These are phyloP conservation scores for Drosophila arawakana DNA, from an alignment of 1,140 invertebrate species.

Conservation along the genomic window DNA sequence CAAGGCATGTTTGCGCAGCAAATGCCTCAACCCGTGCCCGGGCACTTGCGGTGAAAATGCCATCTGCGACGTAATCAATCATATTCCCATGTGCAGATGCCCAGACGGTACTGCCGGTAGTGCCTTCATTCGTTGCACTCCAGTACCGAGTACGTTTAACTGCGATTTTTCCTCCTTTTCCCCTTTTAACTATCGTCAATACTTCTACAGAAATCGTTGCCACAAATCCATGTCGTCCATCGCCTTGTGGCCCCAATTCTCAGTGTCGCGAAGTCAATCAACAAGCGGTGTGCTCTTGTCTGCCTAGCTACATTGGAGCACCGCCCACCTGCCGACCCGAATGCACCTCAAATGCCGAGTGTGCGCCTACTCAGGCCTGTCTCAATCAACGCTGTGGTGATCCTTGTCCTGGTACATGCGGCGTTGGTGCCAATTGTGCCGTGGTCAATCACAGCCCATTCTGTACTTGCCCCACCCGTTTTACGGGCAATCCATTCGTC, in stretches of 20 bases:
- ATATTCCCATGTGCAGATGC: conserved; percentile 91
- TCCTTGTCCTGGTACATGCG: conserved; percentile 92
- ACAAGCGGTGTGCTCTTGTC: conserved; percentile 89
- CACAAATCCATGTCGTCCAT: conserved; percentile 89
- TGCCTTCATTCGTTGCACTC: conserved; percentile 85
- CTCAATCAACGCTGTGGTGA: conserved; percentile 89
- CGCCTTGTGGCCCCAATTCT: conserved; percentile 93
- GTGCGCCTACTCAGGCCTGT: conserved; percentile 88
- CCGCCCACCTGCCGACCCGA: conserved; percentile 90
- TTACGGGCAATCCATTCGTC: conserved; percentile 92
- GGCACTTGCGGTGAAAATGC: conserved; percentile 92
- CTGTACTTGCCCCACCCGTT: conserved; percentile 90
- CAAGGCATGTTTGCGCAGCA: conserved; percentile 91
- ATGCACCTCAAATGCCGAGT: conserved; percentile 90
- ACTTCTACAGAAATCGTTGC: conserved; percentile 84
- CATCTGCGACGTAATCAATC: conserved; percentile 91
- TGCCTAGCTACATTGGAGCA: conserved; percentile 87
- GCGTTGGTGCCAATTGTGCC: conserved; percentile 89
- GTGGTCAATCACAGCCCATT: conserved; percentile 93
- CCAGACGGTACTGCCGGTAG: conserved; percentile 90
- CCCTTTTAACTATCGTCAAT: conserved; percentile 85
- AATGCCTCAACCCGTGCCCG: conserved; percentile 92
- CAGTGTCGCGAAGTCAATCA: conserved; percentile 89
- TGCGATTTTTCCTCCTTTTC: conserved; percentile 58
- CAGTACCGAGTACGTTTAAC: conserved; percentile 85